Conservation (phyloP, 2,888 invertebrate species). For the Bellardia bayeri region DNA sequence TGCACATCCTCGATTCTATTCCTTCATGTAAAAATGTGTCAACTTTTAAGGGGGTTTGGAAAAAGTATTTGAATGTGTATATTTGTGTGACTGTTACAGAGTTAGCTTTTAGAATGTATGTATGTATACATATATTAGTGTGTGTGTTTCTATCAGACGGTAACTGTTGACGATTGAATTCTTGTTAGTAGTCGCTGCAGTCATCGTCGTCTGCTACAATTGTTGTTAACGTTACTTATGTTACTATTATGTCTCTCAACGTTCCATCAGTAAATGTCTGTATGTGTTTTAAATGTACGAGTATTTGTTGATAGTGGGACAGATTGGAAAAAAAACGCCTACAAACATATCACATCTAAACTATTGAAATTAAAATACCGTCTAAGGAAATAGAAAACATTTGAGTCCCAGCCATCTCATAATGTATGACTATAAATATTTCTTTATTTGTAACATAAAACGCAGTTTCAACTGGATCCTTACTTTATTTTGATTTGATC, state of each 20-base stretch:
- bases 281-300: constrained; percentile 2
- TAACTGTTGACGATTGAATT: constrained; percentile 68
- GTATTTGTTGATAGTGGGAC: constrained; percentile 14
- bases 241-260: constrained; percentile 62
- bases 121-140: not conserved
- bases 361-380: too few relatives aligned
- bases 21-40: constrained; percentile 65
- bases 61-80: constrained; percentile 9
- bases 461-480: too few relatives aligned
- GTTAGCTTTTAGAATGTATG: not conserved
- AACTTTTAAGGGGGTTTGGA: constrained; percentile 49
- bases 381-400: too few relatives aligned
- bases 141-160: constrained; percentile 32
- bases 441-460: too few relatives aligned
- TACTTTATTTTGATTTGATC: too few relatives aligned
- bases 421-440: too few relatives aligned
- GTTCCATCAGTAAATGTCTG: constrained; percentile 32
- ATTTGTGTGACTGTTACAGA: constrained; percentile 13
- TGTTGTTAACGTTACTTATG: constrained; percentile 70
- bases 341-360: too few relatives aligned
- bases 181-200: constrained; percentile 47
- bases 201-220: constrained; percentile 59
- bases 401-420: too few relatives aligned
- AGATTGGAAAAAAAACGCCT: not conserved
- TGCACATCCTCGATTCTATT: constrained; percentile 53